These are phyloP conservation scores for Drosophila watanabei DNA, from an alignment of 1,140 invertebrate species.

Conservation along the genomic window DNA sequence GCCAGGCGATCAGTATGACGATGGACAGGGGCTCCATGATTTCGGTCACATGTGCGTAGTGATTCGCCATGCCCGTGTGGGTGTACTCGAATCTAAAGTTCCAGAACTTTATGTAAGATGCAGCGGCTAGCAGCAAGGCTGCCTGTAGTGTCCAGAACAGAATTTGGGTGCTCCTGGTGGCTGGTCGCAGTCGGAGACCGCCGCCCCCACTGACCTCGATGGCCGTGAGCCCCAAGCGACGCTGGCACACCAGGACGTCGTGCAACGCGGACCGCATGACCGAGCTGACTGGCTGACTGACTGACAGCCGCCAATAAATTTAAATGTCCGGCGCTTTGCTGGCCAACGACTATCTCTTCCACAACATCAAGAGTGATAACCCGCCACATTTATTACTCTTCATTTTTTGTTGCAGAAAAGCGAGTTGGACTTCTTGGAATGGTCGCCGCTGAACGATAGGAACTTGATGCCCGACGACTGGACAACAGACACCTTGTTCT, in stretches of 20 bases:
- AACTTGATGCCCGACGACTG: conserved; percentile 90
- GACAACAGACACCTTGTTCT: conserved; percentile 94
- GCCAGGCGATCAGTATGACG: conserved; percentile 1
- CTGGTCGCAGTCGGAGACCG: not conserved
- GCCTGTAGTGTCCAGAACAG: not conserved
- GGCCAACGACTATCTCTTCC: not conserved
- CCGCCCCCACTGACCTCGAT: not conserved
- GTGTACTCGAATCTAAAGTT: not conserved
- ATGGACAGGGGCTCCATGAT: conserved; percentile 6
- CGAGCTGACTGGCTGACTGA: not conserved
- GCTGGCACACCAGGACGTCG: conserved; percentile 6
- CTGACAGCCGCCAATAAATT: conserved; percentile 8
- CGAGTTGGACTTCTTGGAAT: conserved; percentile 92
- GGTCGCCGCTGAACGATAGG: conserved; percentile 90
- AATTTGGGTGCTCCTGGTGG: not conserved
- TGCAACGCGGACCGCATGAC: conserved; percentile 19
- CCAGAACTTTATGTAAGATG: not conserved
- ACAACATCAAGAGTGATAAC: conserved; percentile 5
- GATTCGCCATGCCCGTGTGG: conserved; percentile 1
- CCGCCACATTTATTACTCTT: not conserved
- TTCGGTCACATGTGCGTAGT: conserved; percentile 7
- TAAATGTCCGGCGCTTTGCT: not conserved
- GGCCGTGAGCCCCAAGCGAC: not conserved
- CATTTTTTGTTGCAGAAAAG: conserved; percentile 88
- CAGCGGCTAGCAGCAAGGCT: not conserved